phyloP scores from a whole-genome alignment of 1,140 invertebrate species.

The Dendroctonus ponderosae region DNA sequence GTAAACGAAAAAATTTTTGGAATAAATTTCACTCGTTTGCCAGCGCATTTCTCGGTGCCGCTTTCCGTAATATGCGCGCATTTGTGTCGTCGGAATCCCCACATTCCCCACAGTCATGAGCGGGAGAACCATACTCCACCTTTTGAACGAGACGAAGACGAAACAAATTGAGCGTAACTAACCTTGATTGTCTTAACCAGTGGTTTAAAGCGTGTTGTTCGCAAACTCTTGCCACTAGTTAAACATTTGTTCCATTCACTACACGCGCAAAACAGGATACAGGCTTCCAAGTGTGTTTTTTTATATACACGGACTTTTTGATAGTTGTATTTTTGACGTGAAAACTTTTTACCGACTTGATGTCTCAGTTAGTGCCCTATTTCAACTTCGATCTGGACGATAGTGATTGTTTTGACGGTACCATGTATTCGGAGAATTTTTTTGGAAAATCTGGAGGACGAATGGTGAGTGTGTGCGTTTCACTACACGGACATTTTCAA shows the following conservation, averaged over 20 bases:
- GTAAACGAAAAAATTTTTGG: conserved; percentile 19
- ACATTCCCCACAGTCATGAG: conserved; percentile 8
- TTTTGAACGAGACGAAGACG: conserved; percentile 1
- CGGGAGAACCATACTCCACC: conserved; percentile 5
- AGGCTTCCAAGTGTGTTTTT: conserved; percentile 18
- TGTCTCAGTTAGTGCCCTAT: conserved; percentile 50
- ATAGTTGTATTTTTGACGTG: conserved; percentile 16
- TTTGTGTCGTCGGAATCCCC: conserved; percentile 13
- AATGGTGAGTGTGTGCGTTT: conserved; percentile 42
- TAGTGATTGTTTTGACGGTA: conserved; percentile 37
- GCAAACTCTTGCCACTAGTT: conserved; percentile 27
- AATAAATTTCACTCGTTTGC: conserved; percentile 18
- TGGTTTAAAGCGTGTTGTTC: conserved; percentile 27
- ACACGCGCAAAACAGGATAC: conserved; percentile 26
- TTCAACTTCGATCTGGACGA: conserved; percentile 48
- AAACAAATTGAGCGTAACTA: conserved; percentile 14
- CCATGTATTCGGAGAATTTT: conserved; percentile 39
- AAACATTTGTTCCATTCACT: conserved; percentile 23
- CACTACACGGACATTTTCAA: background rate
- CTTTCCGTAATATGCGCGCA: conserved; percentile 13
- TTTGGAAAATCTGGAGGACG: conserved; percentile 30
- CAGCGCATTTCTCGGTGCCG: conserved; percentile 14
- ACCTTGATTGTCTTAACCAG: conserved; percentile 30
- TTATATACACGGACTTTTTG: conserved; percentile 16
- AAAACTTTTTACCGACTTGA: conserved; percentile 38